Evolutionary conservation across 2,888 invertebrate genomes (phyloP), one percentile per base, ranked within the genome.

Genomic region (Drosophila barbarae): DNA sequence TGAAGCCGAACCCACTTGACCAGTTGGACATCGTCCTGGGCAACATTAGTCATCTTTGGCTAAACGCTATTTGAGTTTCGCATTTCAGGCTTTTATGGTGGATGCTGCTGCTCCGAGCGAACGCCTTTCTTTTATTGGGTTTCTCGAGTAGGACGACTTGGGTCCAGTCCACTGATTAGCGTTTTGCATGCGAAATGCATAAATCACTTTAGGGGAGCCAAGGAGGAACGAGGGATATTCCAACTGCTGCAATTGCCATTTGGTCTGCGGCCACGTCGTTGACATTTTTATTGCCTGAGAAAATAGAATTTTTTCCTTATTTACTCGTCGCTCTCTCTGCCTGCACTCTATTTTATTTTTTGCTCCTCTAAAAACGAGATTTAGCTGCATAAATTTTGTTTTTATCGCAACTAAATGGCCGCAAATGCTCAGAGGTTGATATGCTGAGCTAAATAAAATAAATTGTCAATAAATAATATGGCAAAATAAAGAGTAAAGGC

Each of bases 221-320:
- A 26, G 57, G 44, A 32, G 32, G 35, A 42, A 26, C 34, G 63
- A 35, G 30, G 56, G 44, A 44, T 46, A 56, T 50, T 47, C 41
- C 66, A 23, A 44, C 59, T 42, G 59, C 65, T 71, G 71, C 78
- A 77, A 69, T 71, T 81, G 65, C 53, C 71, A 57, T 59, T 68
- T 69, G 65, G 70, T 63, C 47, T 71, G 71, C 59, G 73, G 71
- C 78, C 47, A 66, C 69, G 63, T 51, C 77, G 84, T 82, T 82
- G 81, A 82, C 81, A 82, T 81, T 82, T 82, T 82, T 82, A 82
- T 82, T 84, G 84, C 78, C 75, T 70, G 72, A 84, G 84, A 81
- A 82, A 82, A 82, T 82, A 82, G 77, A 81, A 77, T 81, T 74
- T 76, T 77, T 58, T 56, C 38, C 30, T 56, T 59, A 50, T 65